Percentiles rank a stretch among this genome's conserved stretches.
Evolutionary conservation across 2,888 invertebrate species (phyloP).

Genomic region (Polymixis flavicincta): DNA sequence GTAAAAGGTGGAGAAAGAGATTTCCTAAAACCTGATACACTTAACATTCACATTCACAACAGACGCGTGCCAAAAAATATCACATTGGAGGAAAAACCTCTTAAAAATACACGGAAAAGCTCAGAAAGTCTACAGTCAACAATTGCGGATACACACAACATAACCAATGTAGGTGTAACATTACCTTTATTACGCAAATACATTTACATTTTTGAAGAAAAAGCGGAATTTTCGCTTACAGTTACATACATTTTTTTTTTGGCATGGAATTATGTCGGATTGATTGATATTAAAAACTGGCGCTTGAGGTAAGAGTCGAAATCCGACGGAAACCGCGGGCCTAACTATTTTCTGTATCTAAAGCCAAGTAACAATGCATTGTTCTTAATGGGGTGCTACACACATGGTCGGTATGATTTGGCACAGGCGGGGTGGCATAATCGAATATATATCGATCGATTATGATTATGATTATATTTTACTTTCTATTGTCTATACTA

Average conservation of each 20-base stretch:
- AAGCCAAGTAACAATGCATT: background rate
- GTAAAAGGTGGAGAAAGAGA: background rate
- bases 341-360: background rate
- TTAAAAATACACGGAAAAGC: constrained; percentile 2
- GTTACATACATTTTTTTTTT: background rate
- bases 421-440: background rate
- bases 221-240: background rate
- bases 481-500: too few relatives aligned
- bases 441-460: too few relatives aligned
- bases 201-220: background rate
- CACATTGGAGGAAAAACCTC: background rate
- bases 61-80: background rate
- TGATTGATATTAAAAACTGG: background rate
- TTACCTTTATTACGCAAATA: background rate
- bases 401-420: background rate
- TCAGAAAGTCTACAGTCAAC: background rate
- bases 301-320: background rate
- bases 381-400: background rate
- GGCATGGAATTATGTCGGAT: background rate
- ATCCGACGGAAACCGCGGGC: background rate
- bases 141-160: constrained; percentile 1
- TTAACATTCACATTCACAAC: background rate
- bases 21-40: background rate
- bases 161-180: background rate
- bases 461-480: too few relatives aligned